A percentile compares a stretch with the other conserved stretches of the same genome.
Conservation (phyloP, 2,888 invertebrate genomes). For the Molorchus minor region DNA sequence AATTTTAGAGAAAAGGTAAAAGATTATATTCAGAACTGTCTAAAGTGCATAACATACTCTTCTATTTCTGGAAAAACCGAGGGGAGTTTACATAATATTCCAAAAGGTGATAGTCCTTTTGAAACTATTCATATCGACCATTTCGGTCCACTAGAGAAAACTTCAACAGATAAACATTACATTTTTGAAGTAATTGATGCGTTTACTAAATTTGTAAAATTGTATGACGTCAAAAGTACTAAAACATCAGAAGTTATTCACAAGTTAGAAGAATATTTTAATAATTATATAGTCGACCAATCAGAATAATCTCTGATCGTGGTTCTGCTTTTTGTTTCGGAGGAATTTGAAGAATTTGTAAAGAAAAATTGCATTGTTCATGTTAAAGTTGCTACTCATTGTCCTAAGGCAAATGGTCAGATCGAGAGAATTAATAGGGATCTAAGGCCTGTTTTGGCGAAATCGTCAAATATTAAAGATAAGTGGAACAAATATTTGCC, state of each 20-base stretch:
- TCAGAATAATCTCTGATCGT: neutral
- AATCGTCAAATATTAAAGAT: constrained; percentile 21
- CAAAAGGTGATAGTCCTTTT: constrained; percentile 26
- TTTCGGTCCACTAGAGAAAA: constrained; percentile 8
- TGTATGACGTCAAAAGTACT: constrained; percentile 10
- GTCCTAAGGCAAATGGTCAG: constrained; percentile 23
- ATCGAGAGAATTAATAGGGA: constrained; percentile 23
- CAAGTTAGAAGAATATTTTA: constrained; percentile 1
- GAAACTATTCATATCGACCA: constrained; percentile 19
- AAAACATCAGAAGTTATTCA: neutral
- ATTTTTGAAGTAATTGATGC: constrained; percentile 16
- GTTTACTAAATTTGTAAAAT: constrained; percentile 10
- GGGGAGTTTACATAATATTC: constrained; percentile 20
- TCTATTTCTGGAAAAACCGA: constrained; percentile 19
- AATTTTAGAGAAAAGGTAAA: constrained; percentile 13
- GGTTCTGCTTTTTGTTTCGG: neutral
- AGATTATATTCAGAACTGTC: constrained; percentile 26
- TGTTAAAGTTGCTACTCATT: constrained; percentile 22
- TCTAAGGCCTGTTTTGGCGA: constrained; percentile 23
- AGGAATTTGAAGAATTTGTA: neutral
- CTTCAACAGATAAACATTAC: constrained; percentile 3
- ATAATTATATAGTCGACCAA: constrained; percentile 3
- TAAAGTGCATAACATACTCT: constrained; percentile 29
- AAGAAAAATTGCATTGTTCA: constrained; percentile 6
- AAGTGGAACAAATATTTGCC: constrained; percentile 20